Percentiles rank a stretch among this genome's conserved stretches.
Evolutionary conservation across 1,140 invertebrate genomes (phyloP).

Genomic region (Diplogasteroides magnus): DNA sequence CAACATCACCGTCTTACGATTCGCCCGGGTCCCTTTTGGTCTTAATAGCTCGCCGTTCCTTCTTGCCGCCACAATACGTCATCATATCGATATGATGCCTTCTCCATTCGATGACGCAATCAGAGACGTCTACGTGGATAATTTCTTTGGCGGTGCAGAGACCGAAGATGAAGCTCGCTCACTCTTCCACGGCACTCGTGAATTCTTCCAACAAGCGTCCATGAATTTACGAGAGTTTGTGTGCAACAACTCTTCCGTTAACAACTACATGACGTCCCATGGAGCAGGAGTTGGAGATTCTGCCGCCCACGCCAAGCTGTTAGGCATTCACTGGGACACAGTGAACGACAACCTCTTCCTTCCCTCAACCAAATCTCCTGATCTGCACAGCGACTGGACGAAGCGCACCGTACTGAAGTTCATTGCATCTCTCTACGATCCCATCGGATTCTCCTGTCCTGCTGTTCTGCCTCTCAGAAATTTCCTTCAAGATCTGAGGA

Average conservation of each 20-base stretch:
- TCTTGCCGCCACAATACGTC: slow-evolving; percentile 1
- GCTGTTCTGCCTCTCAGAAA: neutral
- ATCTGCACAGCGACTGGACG: neutral
- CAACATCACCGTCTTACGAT: slow-evolving; percentile 4
- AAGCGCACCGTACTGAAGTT: neutral
- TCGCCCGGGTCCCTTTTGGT: slow-evolving; percentile 5
- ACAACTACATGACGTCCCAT: neutral
- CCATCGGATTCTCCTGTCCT: slow-evolving; percentile 2
- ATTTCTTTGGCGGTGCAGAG: neutral
- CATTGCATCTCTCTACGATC: slow-evolving; percentile 3
- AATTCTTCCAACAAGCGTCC: slow-evolving; percentile 2
- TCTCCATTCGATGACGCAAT: neutral
- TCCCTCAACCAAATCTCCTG: neutral
- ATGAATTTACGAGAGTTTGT: slow-evolving; percentile 11
- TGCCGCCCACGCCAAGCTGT: neutral
- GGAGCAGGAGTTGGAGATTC: no score
- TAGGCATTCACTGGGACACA: slow-evolving; percentile 7
- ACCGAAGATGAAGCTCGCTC: neutral
- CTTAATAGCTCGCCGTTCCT: slow-evolving; percentile 6
- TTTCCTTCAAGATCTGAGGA: neutral
- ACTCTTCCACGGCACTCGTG: neutral
- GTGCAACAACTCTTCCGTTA: neutral
- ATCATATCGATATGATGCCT: slow-evolving; percentile 5
- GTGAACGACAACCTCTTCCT: neutral
- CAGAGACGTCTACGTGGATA: slow-evolving; percentile 7